Conservation (phyloP, 2,888 invertebrate genomes). For the Drosophila ustulata region DNA sequence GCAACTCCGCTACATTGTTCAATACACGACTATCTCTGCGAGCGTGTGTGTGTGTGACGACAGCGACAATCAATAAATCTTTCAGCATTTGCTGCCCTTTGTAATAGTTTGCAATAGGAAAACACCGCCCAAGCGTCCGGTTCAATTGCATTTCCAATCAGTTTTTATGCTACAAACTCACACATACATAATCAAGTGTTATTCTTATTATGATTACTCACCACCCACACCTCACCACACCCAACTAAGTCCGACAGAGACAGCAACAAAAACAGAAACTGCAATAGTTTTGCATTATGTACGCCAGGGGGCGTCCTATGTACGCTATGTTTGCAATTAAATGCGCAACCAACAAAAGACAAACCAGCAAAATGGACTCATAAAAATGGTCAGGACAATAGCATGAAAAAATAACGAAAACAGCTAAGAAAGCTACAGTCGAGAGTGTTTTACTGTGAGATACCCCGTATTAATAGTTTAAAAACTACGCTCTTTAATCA, state of each 20-base stretch:
- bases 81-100: slow-evolving; percentile 63
- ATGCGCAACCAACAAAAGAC: slow-evolving; percentile 76
- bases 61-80: slow-evolving; percentile 81
- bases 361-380: slow-evolving; percentile 50
- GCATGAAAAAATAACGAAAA: slow-evolving; percentile 16
- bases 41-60: slow-evolving; percentile 40
- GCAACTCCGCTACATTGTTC: slow-evolving; percentile 72
- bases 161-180: slow-evolving; percentile 59
- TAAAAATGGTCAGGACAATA: slow-evolving; percentile 57
- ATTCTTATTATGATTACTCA: slow-evolving; percentile 79
- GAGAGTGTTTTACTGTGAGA: too few species aligned
- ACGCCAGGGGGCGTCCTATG: slow-evolving; percentile 60
- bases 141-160: slow-evolving; percentile 81
- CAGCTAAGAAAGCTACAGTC: neutral
- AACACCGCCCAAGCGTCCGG: slow-evolving; percentile 74
- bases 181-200: slow-evolving; percentile 59
- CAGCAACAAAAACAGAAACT: slow-evolving; percentile 25
- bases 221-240: slow-evolving; percentile 57
- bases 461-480: too few species aligned
- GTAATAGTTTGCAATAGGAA: slow-evolving; percentile 64
- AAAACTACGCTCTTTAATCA: too few species aligned
- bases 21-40: slow-evolving; percentile 17
- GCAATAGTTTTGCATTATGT: slow-evolving; percentile 56
- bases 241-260: slow-evolving; percentile 28
- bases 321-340: slow-evolving; percentile 75